phyloP scores from a whole-genome alignment of 2,888 invertebrate genomes.

The Tetrapedia diversipes region DNA sequence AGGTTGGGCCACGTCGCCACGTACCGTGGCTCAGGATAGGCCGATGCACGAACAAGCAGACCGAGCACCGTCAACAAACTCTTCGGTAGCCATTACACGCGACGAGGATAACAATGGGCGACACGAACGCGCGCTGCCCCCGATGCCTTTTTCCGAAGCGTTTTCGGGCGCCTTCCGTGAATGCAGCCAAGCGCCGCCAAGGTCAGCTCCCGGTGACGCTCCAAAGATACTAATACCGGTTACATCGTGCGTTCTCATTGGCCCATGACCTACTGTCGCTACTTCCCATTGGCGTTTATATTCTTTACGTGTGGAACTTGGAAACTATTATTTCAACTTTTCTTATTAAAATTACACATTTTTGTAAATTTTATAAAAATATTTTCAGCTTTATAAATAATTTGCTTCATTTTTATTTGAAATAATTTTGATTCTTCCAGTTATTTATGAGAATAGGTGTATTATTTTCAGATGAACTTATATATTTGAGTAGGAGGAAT shows the following conservation, averaged over 20 bases:
- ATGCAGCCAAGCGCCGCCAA: constrained; percentile 65
- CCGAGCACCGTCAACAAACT: constrained; percentile 77
- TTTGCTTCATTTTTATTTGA: neutral
- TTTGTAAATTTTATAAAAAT: neutral
- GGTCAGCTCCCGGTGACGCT: constrained; percentile 61
- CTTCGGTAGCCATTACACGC: constrained; percentile 79
- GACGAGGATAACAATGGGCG: constrained; percentile 80
- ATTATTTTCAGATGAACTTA: neutral
- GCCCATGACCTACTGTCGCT: constrained; percentile 21
- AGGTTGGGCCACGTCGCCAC: constrained; percentile 53
- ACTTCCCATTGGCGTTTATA: constrained; percentile 13
- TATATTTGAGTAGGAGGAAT: neutral
- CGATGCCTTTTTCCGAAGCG: constrained; percentile 70
- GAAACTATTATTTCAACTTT: constrained; percentile 30
- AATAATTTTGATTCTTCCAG: neutral
- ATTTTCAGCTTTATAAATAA: neutral
- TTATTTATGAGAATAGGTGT: neutral
- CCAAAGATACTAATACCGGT: constrained; percentile 27
- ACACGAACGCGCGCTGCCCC: constrained; percentile 74
- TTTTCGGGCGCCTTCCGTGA: constrained; percentile 69
- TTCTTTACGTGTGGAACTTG: neutral
- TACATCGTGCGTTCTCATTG: constrained; percentile 39
- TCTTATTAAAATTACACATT: neutral
- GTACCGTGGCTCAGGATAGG: constrained; percentile 57
- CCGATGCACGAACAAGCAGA: constrained; percentile 67